Evolutionary conservation across 2,797 vertebrate genomes (phyloP).

Genomic region (Orientallactaga sibirica): DNA sequence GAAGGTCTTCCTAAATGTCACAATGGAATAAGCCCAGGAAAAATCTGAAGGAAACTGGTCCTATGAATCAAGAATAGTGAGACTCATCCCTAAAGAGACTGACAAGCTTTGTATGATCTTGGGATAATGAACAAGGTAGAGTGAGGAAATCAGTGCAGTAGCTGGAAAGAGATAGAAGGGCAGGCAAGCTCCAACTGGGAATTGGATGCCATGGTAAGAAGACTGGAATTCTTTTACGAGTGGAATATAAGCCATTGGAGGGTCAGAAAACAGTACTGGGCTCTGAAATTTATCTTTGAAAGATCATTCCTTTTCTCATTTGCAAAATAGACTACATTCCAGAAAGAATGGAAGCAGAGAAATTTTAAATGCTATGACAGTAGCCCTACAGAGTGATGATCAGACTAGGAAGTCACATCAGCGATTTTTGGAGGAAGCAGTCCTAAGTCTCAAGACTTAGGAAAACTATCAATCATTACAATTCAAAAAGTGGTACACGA

Average conservation of each 20-base stretch:
- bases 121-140: not conserved
- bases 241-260: not conserved
- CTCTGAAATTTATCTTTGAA: slow-evolving; percentile 16
- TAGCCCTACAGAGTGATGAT: not conserved
- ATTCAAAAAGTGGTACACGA: not conserved
- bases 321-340: not conserved
- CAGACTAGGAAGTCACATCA: not conserved
- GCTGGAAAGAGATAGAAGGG: not conserved
- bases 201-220: not conserved
- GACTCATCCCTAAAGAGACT: not conserved
- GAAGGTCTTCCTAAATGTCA: not conserved
- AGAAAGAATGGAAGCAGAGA: slow-evolving; percentile 11
- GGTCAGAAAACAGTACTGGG: not conserved
- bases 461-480: not conserved
- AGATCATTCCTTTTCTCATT: not conserved
- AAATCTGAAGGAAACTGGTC: not conserved
- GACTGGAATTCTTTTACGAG: not conserved
- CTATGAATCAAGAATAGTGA: not conserved
- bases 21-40: not conserved
- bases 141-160: not conserved
- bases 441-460: not conserved
- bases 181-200: not conserved
- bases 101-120: not conserved
- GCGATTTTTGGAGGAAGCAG: not conserved
- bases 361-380: not conserved